A percentile compares a stretch with the other conserved stretches of the same genome.
These are phyloP conservation scores for Meda fulgida DNA, from an alignment of 2,797 vertebrate genomes.

Conservation along the genomic window DNA sequence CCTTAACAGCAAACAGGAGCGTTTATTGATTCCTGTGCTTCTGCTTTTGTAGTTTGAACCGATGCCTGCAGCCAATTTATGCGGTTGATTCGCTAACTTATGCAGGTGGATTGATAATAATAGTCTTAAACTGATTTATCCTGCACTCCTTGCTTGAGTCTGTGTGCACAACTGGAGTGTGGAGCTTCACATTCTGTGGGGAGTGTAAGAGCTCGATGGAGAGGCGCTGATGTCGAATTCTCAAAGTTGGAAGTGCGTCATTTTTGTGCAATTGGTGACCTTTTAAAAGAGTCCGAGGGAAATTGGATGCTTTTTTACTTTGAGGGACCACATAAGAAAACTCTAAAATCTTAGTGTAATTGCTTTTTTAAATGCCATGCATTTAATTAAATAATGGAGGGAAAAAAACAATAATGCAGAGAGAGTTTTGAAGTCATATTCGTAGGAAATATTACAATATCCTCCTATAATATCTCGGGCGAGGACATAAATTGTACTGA, in stretches of 20 bases:
- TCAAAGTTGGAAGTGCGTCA: neutral
- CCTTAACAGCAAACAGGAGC: conserved; percentile 65
- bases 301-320: neutral
- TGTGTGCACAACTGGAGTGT: neutral
- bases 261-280: conserved; percentile 27
- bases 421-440: conserved; percentile 44
- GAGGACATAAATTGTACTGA: conserved; percentile 31
- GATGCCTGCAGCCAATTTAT: conserved; percentile 57
- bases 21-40: conserved; percentile 71
- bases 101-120: conserved; percentile 64
- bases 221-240: neutral
- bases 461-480: conserved; percentile 10
- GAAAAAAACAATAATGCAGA: neutral
- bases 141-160: conserved; percentile 1
- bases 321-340: conserved; percentile 43
- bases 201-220: neutral
- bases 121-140: conserved; percentile 52
- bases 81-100: conserved; percentile 67
- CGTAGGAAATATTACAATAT: neutral
- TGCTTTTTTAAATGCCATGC: conserved; percentile 49
- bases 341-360: conserved; percentile 15
- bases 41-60: conserved; percentile 64
- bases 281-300: conserved; percentile 42
- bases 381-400: neutral
- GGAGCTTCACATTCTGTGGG: conserved; percentile 36